Base-by-base conservation (phyloP, 2,888 invertebrate genomes). In the Thereva unica region DNA sequence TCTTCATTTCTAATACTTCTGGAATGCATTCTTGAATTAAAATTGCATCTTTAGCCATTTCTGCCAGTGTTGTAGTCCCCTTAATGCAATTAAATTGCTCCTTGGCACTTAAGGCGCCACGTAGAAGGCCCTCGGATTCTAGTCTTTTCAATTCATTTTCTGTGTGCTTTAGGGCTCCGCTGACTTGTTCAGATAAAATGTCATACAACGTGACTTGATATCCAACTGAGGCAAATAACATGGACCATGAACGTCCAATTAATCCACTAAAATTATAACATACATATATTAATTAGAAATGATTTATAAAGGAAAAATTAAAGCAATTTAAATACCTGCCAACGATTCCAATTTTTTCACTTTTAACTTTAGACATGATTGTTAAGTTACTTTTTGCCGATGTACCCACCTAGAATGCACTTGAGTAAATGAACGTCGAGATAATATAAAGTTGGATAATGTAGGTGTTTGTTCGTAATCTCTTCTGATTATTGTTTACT, bases 181-280 rank as follows among this genome's bases (percentile, higher is more conserved):
- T 80, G 35, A 95, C 87, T 80, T 92, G 92, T 70, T 89, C 85
- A 1, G 87, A 85, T 44, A 90, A 83, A 61, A 93, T 89, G 76
- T 98, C 98, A 78, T 88, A 97, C 56, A 98, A 83, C 9, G 85
- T 84, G 38, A 97, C 97, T 77, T 89, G 85, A 79, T 96, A 97
- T 7, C 96, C 97, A 4, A 90, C 93, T 6, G 93, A 89, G 0
- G 95, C 95, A 80, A 96, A 98, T 42, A 97, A 84, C 95, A 97
- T 97, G 0, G 97, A 92, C 95, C 96, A 98, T 74, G 96, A 96
- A 66, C 93, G 87, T 3, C 97, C 98, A 74, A 98, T 97, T 63
- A 97, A 83, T 3, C 98, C 98, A 79, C 97, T 97, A 79, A 55
- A 83, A 85, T 50, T 59, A 52, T 10, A n/a, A 61, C 59, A 50